Conservation (phyloP, 2,113 vertebrate species). For the Addax nasomaculatus region DNA sequence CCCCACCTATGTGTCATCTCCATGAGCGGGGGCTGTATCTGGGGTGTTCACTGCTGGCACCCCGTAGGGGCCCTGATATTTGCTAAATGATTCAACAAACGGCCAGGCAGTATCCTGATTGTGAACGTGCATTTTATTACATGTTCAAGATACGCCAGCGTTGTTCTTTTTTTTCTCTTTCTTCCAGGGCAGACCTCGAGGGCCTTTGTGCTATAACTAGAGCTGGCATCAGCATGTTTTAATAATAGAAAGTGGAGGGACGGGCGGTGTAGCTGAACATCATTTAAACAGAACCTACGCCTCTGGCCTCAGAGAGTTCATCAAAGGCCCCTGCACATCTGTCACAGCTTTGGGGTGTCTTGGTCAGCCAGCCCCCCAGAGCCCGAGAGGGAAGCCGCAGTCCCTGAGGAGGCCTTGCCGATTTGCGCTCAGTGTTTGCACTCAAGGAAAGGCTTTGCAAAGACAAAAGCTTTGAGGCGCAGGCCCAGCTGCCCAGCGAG, state of each 20-base stretch:
- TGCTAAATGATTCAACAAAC: neutral
- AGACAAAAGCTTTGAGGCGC: slow-evolving; percentile 59
- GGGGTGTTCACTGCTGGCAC: accelerated
- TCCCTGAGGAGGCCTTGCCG: slow-evolving; percentile 32
- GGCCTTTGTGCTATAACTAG: neutral
- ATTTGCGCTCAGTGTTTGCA: slow-evolving; percentile 29
- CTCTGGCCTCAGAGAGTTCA: neutral
- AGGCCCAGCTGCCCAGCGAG: neutral
- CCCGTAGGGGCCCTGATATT: neutral
- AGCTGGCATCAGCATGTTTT: neutral
- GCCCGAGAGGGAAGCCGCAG: neutral
- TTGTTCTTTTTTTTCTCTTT: neutral
- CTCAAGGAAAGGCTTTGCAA: neutral
- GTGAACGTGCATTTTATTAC: neutral
- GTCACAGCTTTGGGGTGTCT: neutral
- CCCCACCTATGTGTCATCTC: neutral
- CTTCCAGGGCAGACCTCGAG: neutral
- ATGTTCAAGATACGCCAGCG: accelerated
- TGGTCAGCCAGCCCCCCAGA: neutral
- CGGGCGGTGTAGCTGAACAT: neutral
- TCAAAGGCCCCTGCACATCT: neutral
- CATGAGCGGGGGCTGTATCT: too few species aligned
- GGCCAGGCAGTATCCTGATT: accelerated
- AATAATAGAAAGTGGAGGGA: neutral
- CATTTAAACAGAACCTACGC: neutral